Conservation (phyloP, 2,113 vertebrate species). For the Mastomys natalensis region DNA sequence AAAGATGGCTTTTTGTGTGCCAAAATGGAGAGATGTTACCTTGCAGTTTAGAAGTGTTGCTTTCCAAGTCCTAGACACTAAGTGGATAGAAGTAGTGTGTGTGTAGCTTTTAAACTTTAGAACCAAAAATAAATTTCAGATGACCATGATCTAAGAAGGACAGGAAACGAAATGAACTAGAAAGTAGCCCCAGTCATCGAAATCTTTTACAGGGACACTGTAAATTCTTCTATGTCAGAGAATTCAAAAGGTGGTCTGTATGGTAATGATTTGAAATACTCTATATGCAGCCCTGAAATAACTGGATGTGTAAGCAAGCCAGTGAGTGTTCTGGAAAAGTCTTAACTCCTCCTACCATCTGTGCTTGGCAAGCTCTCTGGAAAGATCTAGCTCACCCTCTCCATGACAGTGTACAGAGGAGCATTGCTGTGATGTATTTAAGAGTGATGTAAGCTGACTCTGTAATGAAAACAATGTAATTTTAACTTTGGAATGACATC, state of each 20-base stretch:
- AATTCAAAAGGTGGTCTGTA: neutral
- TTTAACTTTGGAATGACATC: conserved; percentile 82
- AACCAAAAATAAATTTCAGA: conserved; percentile 8
- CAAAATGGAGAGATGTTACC: neutral
- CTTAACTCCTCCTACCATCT: conserved; percentile 38
- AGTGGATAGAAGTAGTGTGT: neutral
- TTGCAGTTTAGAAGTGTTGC: neutral
- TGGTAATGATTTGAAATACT: neutral
- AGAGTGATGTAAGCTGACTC: conserved; percentile 78
- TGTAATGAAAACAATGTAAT: conserved; percentile 82
- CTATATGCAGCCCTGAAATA: neutral
- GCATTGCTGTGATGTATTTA: conserved; percentile 69
- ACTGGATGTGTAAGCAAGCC: neutral
- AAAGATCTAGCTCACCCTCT: conserved; percentile 77
- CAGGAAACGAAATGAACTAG: neutral
- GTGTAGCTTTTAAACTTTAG: neutral
- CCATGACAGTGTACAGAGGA: conserved; percentile 71
- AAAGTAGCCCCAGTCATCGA: neutral
- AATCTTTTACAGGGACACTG: neutral
- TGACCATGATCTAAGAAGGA: neutral
- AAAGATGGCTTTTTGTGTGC: neutral
- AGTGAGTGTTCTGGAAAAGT: conserved; percentile 44
- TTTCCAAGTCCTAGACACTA: neutral
- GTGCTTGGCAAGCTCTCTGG: conserved; percentile 73
- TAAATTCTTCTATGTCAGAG: conserved; percentile 45